phyloP scores from a whole-genome alignment of 2,797 vertebrate genomes.

The Neosilurus hyrtlii region DNA sequence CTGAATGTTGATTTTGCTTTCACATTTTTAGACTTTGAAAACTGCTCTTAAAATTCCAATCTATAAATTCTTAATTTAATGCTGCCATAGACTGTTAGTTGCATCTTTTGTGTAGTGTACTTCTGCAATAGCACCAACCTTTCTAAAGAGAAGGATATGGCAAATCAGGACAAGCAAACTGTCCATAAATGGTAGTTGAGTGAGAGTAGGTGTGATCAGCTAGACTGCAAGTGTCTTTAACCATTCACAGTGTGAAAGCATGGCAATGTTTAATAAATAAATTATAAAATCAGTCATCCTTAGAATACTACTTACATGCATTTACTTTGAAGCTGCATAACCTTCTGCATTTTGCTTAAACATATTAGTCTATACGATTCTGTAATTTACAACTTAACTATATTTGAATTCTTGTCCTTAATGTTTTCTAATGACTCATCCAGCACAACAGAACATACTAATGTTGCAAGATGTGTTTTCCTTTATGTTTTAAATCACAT shows the following conservation, averaged over 20 bases:
- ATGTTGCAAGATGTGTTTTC: background rate
- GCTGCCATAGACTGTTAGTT: background rate
- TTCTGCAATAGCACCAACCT: conserved; percentile 3
- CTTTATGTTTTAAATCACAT: background rate
- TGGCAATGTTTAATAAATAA: background rate
- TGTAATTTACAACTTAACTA: too few relatives aligned
- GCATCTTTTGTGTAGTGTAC: background rate
- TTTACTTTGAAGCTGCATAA: background rate
- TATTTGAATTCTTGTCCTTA: background rate
- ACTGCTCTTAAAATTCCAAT: background rate
- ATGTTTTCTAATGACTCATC: background rate
- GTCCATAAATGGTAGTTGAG: conserved; percentile 47
- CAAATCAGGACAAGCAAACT: conserved; percentile 21
- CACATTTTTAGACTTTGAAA: background rate
- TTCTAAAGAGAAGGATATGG: conserved; percentile 19
- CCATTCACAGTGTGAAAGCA: background rate
- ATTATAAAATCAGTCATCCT: background rate
- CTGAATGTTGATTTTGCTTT: background rate
- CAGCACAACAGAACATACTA: background rate
- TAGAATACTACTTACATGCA: background rate
- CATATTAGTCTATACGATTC: background rate
- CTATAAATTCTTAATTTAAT: background rate
- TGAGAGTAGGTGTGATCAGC: conserved; percentile 27
- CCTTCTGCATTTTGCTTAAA: background rate
- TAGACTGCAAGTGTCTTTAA: background rate